Conservation (phyloP, 2,888 invertebrate genomes). For the Opisthograptis luteolata region DNA sequence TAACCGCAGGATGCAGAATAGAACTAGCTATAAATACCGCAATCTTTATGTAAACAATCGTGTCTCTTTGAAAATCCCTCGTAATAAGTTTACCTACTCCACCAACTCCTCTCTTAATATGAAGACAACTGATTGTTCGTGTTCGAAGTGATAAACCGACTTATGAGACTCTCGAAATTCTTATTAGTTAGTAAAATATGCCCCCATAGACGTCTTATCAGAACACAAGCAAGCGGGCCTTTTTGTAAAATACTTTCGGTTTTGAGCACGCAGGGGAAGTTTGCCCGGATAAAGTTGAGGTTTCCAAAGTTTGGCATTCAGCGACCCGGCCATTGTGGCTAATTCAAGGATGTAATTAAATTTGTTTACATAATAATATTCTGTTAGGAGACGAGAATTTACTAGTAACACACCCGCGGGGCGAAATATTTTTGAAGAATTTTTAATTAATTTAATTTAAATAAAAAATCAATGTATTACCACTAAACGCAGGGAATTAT, state of each 20-base stretch:
- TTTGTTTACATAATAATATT: constrained; percentile 78
- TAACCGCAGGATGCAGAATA: too few species aligned
- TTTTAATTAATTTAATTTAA: constrained; percentile 29
- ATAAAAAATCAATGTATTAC: constrained; percentile 18
- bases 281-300: constrained; percentile 70
- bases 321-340: constrained; percentile 75
- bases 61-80: not conserved
- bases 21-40: not conserved
- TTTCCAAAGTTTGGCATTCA: constrained; percentile 71
- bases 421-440: constrained; percentile 38
- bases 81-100: too few species aligned
- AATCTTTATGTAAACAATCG: not conserved
- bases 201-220: constrained; percentile 48
- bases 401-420: constrained; percentile 48
- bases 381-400: constrained; percentile 64
- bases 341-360: constrained; percentile 80
- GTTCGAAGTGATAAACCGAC: constrained; percentile 17
- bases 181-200: constrained; percentile 31
- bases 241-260: constrained; percentile 64
- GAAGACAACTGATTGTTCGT: constrained; percentile 13
- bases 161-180: constrained; percentile 23
- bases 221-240: constrained; percentile 51
- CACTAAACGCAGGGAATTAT: too few species aligned
- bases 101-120: not conserved
- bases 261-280: constrained; percentile 56